These are phyloP conservation scores for Anguilla obscura DNA, from an alignment of 2,797 vertebrate species.

Conservation along the genomic window DNA sequence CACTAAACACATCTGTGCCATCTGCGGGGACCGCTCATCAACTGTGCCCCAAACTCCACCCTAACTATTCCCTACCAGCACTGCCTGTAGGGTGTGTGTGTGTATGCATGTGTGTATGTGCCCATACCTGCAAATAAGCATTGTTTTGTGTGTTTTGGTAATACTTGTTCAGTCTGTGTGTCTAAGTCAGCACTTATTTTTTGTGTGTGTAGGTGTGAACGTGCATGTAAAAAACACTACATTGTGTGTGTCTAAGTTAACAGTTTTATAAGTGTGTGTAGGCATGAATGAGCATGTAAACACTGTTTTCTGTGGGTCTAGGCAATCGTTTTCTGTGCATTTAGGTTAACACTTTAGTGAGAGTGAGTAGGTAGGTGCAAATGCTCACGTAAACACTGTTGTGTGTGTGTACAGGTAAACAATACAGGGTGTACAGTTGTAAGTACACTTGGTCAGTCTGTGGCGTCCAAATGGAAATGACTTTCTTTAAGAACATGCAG, in stretches of 20 bases:
- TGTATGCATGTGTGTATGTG: not conserved
- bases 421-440: slow-evolving; percentile 87
- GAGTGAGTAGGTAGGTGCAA: not conserved
- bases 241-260: slow-evolving; percentile 69
- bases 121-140: not conserved
- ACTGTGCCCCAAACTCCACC: not conserved
- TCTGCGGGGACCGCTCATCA: slow-evolving; percentile 97
- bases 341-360: not conserved
- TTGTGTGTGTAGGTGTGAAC: not conserved
- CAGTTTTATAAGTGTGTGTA: not conserved
- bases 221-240: slow-evolving; percentile 76
- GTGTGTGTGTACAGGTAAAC: slow-evolving; percentile 78
- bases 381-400: not conserved
- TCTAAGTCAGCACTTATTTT: not conserved
- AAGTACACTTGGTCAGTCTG: too few species aligned
- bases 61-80: not conserved
- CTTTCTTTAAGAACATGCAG: too few species aligned
- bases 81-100: not conserved
- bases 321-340: not conserved
- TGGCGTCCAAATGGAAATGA: too few species aligned
- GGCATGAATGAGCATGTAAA: not conserved
- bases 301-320: not conserved
- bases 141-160: not conserved
- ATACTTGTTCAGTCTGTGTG: not conserved
- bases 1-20: slow-evolving; percentile 96